phyloP scores from a whole-genome alignment of 2,888 invertebrate species.

The Trachelus iudaicus region DNA sequence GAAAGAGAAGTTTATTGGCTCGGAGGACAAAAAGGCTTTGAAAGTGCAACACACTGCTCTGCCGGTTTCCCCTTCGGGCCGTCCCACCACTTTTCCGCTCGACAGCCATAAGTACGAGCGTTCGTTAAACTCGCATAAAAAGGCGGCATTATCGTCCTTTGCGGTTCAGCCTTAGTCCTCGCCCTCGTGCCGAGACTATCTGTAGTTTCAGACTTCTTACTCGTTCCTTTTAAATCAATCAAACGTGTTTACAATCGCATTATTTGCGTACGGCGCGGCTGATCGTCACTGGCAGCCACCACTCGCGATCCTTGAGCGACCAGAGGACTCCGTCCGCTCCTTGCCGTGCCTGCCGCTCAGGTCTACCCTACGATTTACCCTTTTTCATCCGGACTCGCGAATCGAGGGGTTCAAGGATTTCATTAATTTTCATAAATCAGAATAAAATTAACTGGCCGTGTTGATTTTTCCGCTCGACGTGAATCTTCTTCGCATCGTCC shows the following conservation, averaged over 20 bases:
- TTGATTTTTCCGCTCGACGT: slow-evolving; percentile 55
- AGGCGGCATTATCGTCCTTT: slow-evolving; percentile 48
- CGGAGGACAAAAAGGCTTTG: slow-evolving; percentile 47
- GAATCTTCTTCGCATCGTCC: background rate
- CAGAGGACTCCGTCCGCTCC: background rate
- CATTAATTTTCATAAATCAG: slow-evolving; percentile 54
- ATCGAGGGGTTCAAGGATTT: slow-evolving; percentile 10
- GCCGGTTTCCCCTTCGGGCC: slow-evolving; percentile 55
- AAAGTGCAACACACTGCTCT: slow-evolving; percentile 45
- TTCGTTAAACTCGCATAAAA: slow-evolving; percentile 52
- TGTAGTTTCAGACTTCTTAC: slow-evolving; percentile 16
- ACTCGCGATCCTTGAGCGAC: too few species aligned
- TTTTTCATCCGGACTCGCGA: background rate
- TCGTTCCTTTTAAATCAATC: slow-evolving; percentile 33
- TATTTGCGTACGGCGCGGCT: background rate
- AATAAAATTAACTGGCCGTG: slow-evolving; percentile 56
- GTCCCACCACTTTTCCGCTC: slow-evolving; percentile 61
- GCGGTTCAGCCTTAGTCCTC: slow-evolving; percentile 7
- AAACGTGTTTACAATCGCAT: slow-evolving; percentile 15
- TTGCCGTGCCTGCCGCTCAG: background rate
- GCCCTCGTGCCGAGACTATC: slow-evolving; percentile 1
- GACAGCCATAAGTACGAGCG: slow-evolving; percentile 53
- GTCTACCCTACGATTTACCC: background rate
- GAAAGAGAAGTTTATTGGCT: slow-evolving; percentile 51
- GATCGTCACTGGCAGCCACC: background rate